phyloP scores from a whole-genome alignment of 2,113 vertebrate genomes.

The Camelus dromedarius region DNA sequence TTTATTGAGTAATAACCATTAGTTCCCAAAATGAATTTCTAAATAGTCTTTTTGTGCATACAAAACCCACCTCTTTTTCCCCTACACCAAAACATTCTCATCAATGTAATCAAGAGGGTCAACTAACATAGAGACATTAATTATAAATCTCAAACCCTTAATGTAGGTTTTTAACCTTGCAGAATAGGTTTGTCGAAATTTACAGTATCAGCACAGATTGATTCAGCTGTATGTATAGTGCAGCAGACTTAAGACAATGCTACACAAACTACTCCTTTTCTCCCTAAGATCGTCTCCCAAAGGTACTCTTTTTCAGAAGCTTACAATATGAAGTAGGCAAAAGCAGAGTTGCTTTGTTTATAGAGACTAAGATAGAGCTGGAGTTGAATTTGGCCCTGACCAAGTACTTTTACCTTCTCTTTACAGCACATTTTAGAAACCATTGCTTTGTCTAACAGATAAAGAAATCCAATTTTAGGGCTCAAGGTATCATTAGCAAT shows the following conservation, averaged over 20 bases:
- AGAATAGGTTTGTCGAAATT: background rate
- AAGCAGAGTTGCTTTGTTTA: background rate
- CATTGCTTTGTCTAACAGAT: background rate
- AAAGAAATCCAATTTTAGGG: background rate
- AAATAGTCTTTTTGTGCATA: background rate
- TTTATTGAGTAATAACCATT: constrained; percentile 6
- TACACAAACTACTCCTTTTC: too few relatives aligned
- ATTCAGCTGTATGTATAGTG: background rate
- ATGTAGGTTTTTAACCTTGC: background rate
- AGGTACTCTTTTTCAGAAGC: background rate
- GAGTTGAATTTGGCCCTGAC: background rate
- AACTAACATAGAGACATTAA: background rate
- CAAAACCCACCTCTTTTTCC: background rate
- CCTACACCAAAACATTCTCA: background rate
- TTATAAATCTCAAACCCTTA: background rate
- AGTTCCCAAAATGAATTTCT: background rate
- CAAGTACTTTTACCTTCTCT: background rate
- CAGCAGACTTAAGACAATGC: fast-evolving
- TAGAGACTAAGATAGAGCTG: background rate
- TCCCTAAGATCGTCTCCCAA: background rate
- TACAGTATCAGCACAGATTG: background rate
- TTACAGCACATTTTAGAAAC: background rate
- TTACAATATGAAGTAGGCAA: background rate
- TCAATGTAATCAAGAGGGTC: background rate
- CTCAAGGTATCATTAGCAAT: background rate